phyloP scores from a whole-genome alignment of 2,113 vertebrate genomes.

The Saccopteryx leptura region DNA sequence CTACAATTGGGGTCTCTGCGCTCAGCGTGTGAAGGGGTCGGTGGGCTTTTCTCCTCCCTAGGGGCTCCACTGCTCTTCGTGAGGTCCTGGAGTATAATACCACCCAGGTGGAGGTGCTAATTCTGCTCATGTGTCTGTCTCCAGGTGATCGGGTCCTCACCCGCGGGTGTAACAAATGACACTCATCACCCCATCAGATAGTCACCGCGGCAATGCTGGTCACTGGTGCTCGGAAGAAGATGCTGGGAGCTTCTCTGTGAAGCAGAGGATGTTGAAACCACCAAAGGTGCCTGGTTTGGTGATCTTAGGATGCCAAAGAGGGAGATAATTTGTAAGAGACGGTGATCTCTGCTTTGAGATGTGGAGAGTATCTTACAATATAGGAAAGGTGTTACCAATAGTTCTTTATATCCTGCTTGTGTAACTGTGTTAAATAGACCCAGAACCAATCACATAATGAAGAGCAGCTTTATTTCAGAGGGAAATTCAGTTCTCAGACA shows the following conservation, averaged over 20 bases:
- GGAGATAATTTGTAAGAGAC: neutral
- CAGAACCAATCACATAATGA: rapidly evolving
- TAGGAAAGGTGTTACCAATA: rapidly evolving
- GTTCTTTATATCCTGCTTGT: rapidly evolving
- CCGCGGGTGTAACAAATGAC: rapidly evolving
- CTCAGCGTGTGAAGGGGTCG: rapidly evolving
- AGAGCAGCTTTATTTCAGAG: too few species aligned
- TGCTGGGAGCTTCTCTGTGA: rapidly evolving
- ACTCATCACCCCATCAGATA: rapidly evolving
- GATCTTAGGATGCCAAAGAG: neutral
- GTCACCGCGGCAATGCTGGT: rapidly evolving
- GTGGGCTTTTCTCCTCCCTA: rapidly evolving
- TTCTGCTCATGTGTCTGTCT: neutral
- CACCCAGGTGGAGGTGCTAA: rapidly evolving
- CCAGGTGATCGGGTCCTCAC: too few species aligned
- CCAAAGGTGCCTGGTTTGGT: rapidly evolving
- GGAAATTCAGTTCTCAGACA: neutral
- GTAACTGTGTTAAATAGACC: neutral
- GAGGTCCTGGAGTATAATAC: rapidly evolving
- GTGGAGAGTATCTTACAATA: neutral
- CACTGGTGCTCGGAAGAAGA: rapidly evolving
- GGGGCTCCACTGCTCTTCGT: rapidly evolving
- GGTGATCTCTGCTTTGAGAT: neutral
- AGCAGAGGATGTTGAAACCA: neutral
- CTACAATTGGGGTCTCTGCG: rapidly evolving